These are phyloP conservation scores for Hyposmocoma kahamanoa DNA, from an alignment of 1,140 invertebrate genomes.

Conservation along the genomic window DNA sequence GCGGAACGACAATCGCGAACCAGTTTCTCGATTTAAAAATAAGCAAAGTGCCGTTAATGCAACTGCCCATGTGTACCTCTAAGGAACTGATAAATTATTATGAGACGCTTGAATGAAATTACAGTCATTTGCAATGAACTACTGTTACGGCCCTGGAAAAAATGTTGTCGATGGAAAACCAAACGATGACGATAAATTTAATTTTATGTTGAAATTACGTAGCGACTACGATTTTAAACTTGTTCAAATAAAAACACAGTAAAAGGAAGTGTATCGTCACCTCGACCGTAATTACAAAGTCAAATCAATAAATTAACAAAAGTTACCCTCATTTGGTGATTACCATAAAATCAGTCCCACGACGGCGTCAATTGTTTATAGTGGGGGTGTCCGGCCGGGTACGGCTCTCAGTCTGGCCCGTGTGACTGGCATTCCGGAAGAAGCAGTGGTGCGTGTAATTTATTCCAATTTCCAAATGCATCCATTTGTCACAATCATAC, in stretches of 20 bases:
- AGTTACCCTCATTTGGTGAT: slow-evolving; percentile 40
- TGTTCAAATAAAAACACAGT: slow-evolving; percentile 5
- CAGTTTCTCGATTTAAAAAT: slow-evolving; percentile 32
- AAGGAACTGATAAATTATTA: slow-evolving; percentile 16
- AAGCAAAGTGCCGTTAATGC: slow-evolving; percentile 60
- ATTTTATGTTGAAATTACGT: too few relatives aligned
- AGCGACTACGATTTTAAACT: too few relatives aligned
- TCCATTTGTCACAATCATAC: too few relatives aligned
- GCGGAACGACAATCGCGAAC: slow-evolving; percentile 42
- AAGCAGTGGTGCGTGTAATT: slow-evolving; percentile 48
- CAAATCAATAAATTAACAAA: slow-evolving; percentile 43
- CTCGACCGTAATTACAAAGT: slow-evolving; percentile 25
- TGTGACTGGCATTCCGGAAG: slow-evolving; percentile 48
- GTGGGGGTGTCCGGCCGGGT: slow-evolving; percentile 22
- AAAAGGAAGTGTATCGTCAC: too few relatives aligned
- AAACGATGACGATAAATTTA: too few relatives aligned
- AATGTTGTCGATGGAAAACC: too few relatives aligned
- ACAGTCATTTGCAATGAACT: too few relatives aligned
- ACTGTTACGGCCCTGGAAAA: too few relatives aligned
- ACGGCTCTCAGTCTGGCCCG: too few relatives aligned
- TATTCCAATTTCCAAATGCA: slow-evolving; percentile 56
- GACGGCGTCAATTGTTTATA: slow-evolving; percentile 34
- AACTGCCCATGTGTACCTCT: slow-evolving; percentile 25
- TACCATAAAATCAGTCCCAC: slow-evolving; percentile 64
- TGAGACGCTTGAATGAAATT: too few relatives aligned